Evolutionary conservation across 2,888 invertebrate species (phyloP).

Genomic region (Sinhomidia bicolor): DNA sequence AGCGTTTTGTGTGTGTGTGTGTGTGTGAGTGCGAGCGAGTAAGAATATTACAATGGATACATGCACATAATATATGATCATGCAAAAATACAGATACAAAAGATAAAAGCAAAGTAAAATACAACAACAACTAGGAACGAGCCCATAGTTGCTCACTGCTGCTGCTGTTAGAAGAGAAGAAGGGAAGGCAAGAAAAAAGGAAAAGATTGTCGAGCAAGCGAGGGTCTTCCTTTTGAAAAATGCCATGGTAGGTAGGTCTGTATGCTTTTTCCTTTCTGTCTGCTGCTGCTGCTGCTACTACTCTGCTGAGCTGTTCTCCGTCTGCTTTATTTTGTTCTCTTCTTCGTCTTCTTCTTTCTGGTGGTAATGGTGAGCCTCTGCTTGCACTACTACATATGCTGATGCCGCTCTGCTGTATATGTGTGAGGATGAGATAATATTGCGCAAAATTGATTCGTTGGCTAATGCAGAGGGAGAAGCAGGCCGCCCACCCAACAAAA

Average conservation of each 20-base stretch:
- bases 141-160: neutral
- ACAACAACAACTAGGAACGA: neutral
- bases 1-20: neutral
- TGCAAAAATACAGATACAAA: neutral
- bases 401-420: neutral
- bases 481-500: slow-evolving; percentile 78
- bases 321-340: too few species aligned
- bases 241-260: neutral
- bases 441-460: slow-evolving; percentile 80
- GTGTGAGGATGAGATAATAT: slow-evolving; percentile 74
- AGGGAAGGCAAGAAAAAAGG: slow-evolving; percentile 11
- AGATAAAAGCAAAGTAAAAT: slow-evolving; percentile 51
- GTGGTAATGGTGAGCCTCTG: neutral
- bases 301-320: too few species aligned
- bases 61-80: neutral
- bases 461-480: slow-evolving; percentile 77
- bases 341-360: neutral
- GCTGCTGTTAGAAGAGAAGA: neutral
- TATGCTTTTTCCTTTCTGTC: too few species aligned
- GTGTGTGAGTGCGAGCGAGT: neutral
- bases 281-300: neutral
- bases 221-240: slow-evolving; percentile 10
- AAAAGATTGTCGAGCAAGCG: too few species aligned
- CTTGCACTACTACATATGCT: too few species aligned
- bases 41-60: neutral